phyloP scores from a whole-genome alignment of 1,140 invertebrate species.

The Musca vetustissima region DNA sequence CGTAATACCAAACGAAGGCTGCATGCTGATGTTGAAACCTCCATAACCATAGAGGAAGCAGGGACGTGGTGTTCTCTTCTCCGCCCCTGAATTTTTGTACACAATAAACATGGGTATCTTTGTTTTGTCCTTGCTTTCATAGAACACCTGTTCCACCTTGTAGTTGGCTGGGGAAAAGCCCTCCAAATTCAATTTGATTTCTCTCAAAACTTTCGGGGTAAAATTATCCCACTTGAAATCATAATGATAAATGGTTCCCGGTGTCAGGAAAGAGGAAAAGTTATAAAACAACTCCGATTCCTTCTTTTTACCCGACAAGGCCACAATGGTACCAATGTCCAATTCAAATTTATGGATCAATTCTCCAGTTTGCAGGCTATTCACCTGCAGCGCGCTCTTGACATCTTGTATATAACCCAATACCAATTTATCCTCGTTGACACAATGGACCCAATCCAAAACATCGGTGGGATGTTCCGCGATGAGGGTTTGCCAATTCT shows the following conservation, averaged over 20 bases:
- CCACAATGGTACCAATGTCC: slow-evolving; percentile 83
- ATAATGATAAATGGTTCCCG: slow-evolving; percentile 82
- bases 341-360: slow-evolving; percentile 74
- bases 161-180: slow-evolving; percentile 82
- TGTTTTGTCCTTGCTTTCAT: slow-evolving; percentile 91
- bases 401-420: slow-evolving; percentile 93
- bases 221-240: slow-evolving; percentile 72
- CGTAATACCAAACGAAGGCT: slow-evolving; percentile 70
- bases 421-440: slow-evolving; percentile 85
- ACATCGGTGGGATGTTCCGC: slow-evolving; percentile 85
- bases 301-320: slow-evolving; percentile 82
- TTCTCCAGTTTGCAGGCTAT: slow-evolving; percentile 74
- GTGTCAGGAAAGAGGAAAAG: slow-evolving; percentile 92
- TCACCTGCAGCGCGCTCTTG: slow-evolving; percentile 86
- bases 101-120: slow-evolving; percentile 98
- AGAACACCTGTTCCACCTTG: slow-evolving; percentile 90
- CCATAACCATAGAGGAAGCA: slow-evolving; percentile 95
- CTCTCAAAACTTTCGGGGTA: slow-evolving; percentile 65
- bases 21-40: slow-evolving; percentile 92
- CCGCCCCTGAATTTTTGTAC: slow-evolving; percentile 69
- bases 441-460: slow-evolving; percentile 82
- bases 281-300: slow-evolving; percentile 91
- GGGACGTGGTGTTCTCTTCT: slow-evolving; percentile 65
- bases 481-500: slow-evolving; percentile 84
- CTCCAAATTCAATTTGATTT: slow-evolving; percentile 75